These are phyloP conservation scores for Apodemia duryi DNA, from an alignment of 2,888 invertebrate genomes.

Conservation along the genomic window DNA sequence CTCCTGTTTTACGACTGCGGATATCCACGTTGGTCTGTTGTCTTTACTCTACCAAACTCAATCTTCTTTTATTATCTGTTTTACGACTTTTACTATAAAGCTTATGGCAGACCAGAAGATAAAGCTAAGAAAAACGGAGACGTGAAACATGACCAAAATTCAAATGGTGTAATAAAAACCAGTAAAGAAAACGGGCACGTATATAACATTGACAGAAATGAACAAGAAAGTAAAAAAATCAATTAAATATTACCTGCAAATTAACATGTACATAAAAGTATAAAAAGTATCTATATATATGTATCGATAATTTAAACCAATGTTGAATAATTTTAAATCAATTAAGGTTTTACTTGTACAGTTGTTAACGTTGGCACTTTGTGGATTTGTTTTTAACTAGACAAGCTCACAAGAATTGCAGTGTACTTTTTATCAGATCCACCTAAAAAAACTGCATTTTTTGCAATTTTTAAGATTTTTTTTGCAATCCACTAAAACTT, in stretches of 20 bases:
- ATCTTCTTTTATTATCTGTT: constrained; percentile 96
- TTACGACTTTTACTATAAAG: constrained; percentile 92
- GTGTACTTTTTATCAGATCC: no score
- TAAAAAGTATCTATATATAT: not conserved
- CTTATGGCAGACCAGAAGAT: constrained; percentile 76
- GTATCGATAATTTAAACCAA: constrained; percentile 25
- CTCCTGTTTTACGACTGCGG: constrained; percentile 92
- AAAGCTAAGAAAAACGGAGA: constrained; percentile 38
- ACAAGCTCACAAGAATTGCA: no score
- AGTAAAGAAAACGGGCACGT: constrained; percentile 32
- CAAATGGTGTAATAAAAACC: constrained; percentile 38
- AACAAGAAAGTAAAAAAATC: constrained; percentile 12
- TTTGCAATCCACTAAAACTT: no score
- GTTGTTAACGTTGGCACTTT: not conserved
- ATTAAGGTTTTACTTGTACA: not conserved
- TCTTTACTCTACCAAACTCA: constrained; percentile 92
- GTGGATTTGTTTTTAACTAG: no score
- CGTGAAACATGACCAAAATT: constrained; percentile 33
- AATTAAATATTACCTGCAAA: not conserved
- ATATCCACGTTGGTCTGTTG: constrained; percentile 90
- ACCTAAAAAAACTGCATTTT: no score
- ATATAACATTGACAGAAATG: constrained; percentile 21
- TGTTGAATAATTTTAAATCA: constrained; percentile 21
- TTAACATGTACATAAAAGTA: constrained; percentile 15
- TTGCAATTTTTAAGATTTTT: no score